Percentiles rank a stretch among this genome's conserved stretches.
Conservation (phyloP, 2,113 vertebrate genomes). For the Cygnus buccinator region DNA sequence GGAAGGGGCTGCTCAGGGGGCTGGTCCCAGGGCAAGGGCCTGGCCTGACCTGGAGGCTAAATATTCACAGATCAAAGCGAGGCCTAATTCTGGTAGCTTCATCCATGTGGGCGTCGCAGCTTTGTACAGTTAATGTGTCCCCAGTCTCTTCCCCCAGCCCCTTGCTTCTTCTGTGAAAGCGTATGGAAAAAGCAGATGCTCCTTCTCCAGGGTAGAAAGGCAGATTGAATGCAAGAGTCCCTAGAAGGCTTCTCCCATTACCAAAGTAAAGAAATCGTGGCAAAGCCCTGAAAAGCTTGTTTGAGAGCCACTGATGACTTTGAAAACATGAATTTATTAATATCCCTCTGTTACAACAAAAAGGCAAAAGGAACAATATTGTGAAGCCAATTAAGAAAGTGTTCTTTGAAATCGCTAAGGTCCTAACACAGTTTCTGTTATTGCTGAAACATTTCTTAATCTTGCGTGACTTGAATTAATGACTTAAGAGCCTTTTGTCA, state of each 20-base stretch:
- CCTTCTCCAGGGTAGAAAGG: not conserved
- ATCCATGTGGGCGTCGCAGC: fast-evolving
- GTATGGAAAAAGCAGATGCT: not conserved
- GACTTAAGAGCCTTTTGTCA: conserved; percentile 24
- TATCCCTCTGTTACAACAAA: not conserved
- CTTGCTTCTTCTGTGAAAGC: not conserved
- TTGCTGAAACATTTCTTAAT: conserved; percentile 35
- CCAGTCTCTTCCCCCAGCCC: not conserved
- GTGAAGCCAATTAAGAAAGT: conserved; percentile 18
- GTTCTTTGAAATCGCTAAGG: not conserved
- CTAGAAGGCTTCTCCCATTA: not conserved
- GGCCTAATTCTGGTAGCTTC: not conserved
- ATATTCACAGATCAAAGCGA: not conserved
- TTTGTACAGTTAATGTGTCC: not conserved
- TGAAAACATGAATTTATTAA: not conserved
- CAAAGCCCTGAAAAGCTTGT: not conserved
- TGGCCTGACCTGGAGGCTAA: not conserved
- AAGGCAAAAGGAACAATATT: not conserved
- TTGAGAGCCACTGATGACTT: not conserved
- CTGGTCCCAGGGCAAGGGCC: not conserved
- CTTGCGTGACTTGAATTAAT: conserved; percentile 33
- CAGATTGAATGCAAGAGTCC: not conserved
- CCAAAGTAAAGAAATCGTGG: not conserved
- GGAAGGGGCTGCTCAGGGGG: not conserved
- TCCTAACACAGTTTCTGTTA: conserved; percentile 9